Evolutionary conservation across 2,113 vertebrate genomes (phyloP).

Genomic region (Heptranchias perlo): DNA sequence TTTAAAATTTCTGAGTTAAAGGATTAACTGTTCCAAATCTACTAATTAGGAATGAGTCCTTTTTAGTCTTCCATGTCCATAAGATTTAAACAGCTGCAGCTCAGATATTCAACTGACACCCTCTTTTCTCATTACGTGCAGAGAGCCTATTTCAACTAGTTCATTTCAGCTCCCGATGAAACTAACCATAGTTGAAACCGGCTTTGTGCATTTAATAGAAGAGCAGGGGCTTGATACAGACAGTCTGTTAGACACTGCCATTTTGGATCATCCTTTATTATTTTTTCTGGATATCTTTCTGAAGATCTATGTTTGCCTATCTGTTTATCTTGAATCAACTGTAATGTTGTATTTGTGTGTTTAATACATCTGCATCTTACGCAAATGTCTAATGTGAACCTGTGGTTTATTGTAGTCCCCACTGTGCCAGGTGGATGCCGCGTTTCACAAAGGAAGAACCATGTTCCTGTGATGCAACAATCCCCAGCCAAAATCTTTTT

Average conservation of each 20-base stretch:
- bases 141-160: background rate
- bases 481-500: conserved; percentile 50
- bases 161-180: background rate
- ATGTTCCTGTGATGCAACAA: accelerated
- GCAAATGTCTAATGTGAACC: background rate
- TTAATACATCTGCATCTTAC: background rate
- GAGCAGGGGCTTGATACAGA: background rate
- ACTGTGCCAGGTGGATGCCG: accelerated
- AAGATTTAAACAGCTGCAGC: background rate
- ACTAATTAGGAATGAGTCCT: background rate
- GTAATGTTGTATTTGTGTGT: background rate
- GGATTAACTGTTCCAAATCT: background rate
- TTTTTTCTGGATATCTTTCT: background rate
- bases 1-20: background rate
- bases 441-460: accelerated
- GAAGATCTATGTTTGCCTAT: background rate
- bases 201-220: background rate
- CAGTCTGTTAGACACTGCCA: background rate
- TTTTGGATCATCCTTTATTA: background rate
- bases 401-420: conserved; percentile 14
- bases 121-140: background rate
- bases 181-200: background rate
- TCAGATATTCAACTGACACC: background rate
- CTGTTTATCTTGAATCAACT: background rate
- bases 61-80: background rate